phyloP scores from a whole-genome alignment of 1,140 invertebrate species.

The Drosophila paulistorum region DNA sequence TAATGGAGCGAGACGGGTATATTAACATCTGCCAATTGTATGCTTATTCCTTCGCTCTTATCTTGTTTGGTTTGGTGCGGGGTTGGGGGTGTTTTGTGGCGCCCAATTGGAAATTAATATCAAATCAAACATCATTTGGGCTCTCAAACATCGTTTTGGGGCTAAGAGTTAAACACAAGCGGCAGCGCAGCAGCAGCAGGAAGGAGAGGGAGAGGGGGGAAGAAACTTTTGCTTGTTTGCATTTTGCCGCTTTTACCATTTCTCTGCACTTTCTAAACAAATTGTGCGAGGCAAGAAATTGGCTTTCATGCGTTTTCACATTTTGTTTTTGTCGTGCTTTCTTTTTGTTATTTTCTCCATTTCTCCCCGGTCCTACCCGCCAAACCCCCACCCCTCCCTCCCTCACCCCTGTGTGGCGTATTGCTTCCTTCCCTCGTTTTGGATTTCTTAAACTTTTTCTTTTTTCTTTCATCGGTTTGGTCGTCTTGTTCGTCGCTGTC shows the following conservation, averaged over 20 bases:
- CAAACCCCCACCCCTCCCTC: background rate
- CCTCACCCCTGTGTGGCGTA: background rate
- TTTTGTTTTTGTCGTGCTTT: constrained; percentile 81
- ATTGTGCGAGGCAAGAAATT: constrained; percentile 72
- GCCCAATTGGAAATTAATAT: constrained; percentile 58
- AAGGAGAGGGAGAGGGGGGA: background rate
- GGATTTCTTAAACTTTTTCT: constrained; percentile 74
- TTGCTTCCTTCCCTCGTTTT: constrained; percentile 21
- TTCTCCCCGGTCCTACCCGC: background rate
- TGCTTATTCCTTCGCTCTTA: too few species aligned
- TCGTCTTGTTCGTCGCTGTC: constrained; percentile 16
- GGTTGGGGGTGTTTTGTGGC: too few species aligned
- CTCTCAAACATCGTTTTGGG: constrained; percentile 58
- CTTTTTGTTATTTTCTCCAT: constrained; percentile 50
- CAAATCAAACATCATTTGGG: constrained; percentile 49
- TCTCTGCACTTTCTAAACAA: constrained; percentile 82
- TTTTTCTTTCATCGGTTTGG: constrained; percentile 21
- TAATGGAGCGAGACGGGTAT: background rate
- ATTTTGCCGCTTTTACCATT: constrained; percentile 82
- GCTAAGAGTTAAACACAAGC: background rate
- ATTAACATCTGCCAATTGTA: constrained; percentile 5
- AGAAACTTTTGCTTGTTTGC: constrained; percentile 65
- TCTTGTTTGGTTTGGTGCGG: too few species aligned
- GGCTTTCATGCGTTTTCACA: constrained; percentile 81
- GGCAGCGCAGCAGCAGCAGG: background rate